Base-by-base conservation (phyloP, 1,140 invertebrate genomes). In the Ooceraea biroi region DNA sequence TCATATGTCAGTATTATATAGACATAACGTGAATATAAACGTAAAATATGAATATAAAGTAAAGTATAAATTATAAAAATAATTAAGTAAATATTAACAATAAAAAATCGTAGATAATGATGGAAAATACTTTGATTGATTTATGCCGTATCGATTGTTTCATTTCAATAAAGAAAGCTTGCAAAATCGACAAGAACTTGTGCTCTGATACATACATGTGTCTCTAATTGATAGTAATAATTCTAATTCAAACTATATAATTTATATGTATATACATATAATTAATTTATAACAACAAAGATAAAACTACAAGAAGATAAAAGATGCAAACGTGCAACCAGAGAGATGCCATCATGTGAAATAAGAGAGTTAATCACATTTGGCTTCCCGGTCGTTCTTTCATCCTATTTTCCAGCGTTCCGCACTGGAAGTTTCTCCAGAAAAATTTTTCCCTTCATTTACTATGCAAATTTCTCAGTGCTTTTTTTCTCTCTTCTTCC, bases 361-460 rank as follows among this genome's bases (percentile, higher is more conserved):
- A 52, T 77, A 65, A 77, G 50, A 52, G 22, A 52, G 58, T 77
- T 77, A 65, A 52, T 77, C 48, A 52, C 46, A 41, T 77, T 52
- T 65, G n/a, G 60, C 50, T 65, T 36, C 25, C 46, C 8, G 1
- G 44, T 36, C 12, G 17, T 73, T 46, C 41, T 27, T 60, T 10
- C 44, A 36, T 3, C 11, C 25, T 77, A 65, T 77, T 77, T 65
- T 30, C 44, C 57, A 22, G 27, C 60, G 25, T 77, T 65, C 27
- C 1, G 25, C 58, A 8, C 12, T 36, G 25, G n/a, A 19, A 48
- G 41, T 48, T 74, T 8, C 27, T 52, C 3, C 19, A 77, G 60
- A 65, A 65, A 77, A 77, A 77, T 77, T 65, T 65, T 52, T 65
- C 41, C 22, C 30, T 68, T 78, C 30, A 68, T 68, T 78, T 78